These are phyloP conservation scores for Cnemophilus loriae DNA, from an alignment of 2,113 vertebrate species.

Conservation along the genomic window DNA sequence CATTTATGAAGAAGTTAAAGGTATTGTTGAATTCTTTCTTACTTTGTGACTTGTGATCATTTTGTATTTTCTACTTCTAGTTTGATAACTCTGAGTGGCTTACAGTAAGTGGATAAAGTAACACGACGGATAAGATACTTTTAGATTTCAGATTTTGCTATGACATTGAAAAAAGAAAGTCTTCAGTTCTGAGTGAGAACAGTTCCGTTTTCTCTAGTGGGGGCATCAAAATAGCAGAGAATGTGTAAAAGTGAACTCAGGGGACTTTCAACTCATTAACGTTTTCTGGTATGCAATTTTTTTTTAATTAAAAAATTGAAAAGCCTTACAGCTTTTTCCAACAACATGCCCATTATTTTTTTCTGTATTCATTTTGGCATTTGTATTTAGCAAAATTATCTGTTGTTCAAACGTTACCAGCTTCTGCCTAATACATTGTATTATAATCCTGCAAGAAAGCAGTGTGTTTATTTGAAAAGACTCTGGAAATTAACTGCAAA, in stretches of 20 bases:
- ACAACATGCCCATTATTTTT: slow-evolving; percentile 32
- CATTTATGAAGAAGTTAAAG: slow-evolving; percentile 92
- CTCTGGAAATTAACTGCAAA: slow-evolving; percentile 5
- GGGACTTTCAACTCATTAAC: slow-evolving; percentile 61
- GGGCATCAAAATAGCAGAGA: slow-evolving; percentile 25
- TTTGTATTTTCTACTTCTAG: not conserved
- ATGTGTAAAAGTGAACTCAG: slow-evolving; percentile 16
- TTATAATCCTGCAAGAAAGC: not conserved
- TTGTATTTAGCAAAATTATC: slow-evolving; percentile 41
- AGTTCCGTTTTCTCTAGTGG: not conserved
- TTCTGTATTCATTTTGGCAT: slow-evolving; percentile 39
- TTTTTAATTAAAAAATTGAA: slow-evolving; percentile 66
- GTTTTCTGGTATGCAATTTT: slow-evolving; percentile 56
- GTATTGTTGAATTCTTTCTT: slow-evolving; percentile 59
- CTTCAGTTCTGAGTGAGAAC: not conserved
- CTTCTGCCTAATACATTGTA: not conserved
- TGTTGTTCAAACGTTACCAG: not conserved
- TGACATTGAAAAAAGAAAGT: not conserved
- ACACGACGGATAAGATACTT: accelerated
- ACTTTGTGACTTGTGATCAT: not conserved
- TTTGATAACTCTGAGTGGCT: not conserved
- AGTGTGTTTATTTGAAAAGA: not conserved
- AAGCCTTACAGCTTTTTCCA: slow-evolving; percentile 55
- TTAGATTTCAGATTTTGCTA: not conserved
- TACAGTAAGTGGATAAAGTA: not conserved